Evolutionary conservation across 2,888 invertebrate genomes (phyloP).

Genomic region (Mantis religiosa): DNA sequence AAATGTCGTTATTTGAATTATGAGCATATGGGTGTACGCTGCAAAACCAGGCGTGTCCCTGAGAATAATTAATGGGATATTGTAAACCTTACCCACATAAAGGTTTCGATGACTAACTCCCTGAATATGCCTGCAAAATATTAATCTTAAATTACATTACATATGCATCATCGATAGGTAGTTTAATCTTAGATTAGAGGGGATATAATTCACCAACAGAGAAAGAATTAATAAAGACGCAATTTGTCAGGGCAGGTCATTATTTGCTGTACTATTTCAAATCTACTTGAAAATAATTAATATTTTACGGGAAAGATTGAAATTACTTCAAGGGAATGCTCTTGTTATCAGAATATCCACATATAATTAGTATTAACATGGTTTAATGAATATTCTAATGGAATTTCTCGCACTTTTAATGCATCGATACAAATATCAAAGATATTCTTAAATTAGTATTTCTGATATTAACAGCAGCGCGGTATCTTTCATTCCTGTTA

Average conservation of each 20-base stretch:
- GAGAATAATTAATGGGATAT: neutral
- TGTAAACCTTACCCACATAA: neutral
- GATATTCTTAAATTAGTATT: no score
- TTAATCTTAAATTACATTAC: neutral
- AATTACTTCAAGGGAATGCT: no score
- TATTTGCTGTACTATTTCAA: neutral
- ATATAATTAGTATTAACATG: no score
- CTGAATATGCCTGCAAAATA: neutral
- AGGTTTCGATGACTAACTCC: neutral
- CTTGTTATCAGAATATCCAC: no score
- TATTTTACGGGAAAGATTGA: no score
- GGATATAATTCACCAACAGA: neutral
- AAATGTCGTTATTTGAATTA: neutral
- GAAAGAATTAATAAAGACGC: neutral
- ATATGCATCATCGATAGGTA: neutral
- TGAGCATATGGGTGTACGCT: neutral
- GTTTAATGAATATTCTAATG: no score
- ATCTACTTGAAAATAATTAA: neutral
- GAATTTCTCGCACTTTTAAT: no score
- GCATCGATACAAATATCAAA: no score
- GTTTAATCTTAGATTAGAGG: neutral
- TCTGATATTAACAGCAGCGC: no score
- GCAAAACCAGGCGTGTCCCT: neutral
- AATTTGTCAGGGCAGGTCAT: neutral
- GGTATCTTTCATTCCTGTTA: no score